Evolutionary conservation across 1,140 invertebrate genomes (phyloP).

Genomic region (Uloborus diversus): DNA sequence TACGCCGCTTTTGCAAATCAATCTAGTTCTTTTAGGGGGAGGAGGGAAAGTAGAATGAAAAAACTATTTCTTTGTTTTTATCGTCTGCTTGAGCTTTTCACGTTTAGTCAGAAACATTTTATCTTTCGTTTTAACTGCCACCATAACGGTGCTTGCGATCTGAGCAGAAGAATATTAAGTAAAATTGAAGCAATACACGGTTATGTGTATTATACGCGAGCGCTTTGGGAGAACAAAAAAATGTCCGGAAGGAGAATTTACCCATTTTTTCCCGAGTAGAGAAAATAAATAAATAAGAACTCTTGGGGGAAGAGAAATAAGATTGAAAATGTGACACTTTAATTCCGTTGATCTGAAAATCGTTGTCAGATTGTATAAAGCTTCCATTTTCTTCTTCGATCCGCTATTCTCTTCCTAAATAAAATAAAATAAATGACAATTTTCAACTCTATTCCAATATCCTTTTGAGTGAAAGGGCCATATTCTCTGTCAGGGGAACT

Average conservation of each 20-base stretch:
- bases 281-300: background rate
- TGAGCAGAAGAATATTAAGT: constrained; percentile 47
- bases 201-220: constrained; percentile 12
- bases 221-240: background rate
- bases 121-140: constrained; percentile 2
- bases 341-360: constrained; percentile 52
- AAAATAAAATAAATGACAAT: constrained; percentile 41
- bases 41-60: background rate
- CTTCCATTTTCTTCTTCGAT: constrained; percentile 38
- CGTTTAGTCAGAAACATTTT: too few species aligned
- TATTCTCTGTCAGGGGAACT: background rate
- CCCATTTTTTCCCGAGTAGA: background rate
- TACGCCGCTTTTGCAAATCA: constrained; percentile 7
- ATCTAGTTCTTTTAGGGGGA: background rate
- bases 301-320: constrained; percentile 10
- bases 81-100: background rate
- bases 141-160: constrained; percentile 22
- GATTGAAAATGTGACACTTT: constrained; percentile 55
- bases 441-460: constrained; percentile 48
- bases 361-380: constrained; percentile 56
- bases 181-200: constrained; percentile 50
- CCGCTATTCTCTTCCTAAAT: constrained; percentile 32
- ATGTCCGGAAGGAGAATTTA: background rate
- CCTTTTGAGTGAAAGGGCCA: constrained; percentile 32
- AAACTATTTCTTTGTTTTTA: constrained; percentile 2